phyloP scores from a whole-genome alignment of 1,140 invertebrate genomes.

The Micrasema minimum region DNA sequence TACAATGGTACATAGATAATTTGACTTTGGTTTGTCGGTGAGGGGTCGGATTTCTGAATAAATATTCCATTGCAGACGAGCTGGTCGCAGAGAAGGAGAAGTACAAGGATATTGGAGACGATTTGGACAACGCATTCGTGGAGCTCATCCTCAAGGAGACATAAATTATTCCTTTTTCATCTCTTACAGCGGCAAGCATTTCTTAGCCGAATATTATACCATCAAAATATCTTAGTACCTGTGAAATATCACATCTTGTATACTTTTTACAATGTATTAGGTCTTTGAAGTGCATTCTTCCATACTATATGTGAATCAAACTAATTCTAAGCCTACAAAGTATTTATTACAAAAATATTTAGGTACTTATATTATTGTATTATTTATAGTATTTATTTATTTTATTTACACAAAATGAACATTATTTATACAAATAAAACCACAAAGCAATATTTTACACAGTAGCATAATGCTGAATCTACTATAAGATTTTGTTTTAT shows the following conservation, averaged over 20 bases:
- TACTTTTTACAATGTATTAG: constrained; percentile 15
- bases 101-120: constrained; percentile 99
- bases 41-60: constrained; percentile 5
- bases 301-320: constrained; percentile 33
- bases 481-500: constrained; percentile 13
- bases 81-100: constrained; percentile 98
- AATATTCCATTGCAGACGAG: constrained; percentile 83
- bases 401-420: constrained; percentile 2
- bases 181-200: constrained; percentile 23
- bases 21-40: not conserved
- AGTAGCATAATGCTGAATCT: constrained; percentile 28
- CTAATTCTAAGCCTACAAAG: constrained; percentile 28
- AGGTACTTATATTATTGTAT: constrained; percentile 24
- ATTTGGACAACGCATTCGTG: constrained; percentile 97
- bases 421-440: constrained; percentile 3
- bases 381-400: constrained; percentile 29
- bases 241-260: not conserved
- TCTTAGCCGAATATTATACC: constrained; percentile 20
- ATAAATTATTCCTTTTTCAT: constrained; percentile 55
- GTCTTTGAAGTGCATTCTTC: constrained; percentile 14
- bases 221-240: not conserved
- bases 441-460: constrained; percentile 18
- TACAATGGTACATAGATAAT: constrained; percentile 4
- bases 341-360: constrained; percentile 17
- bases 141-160: constrained; percentile 84